Base-by-base conservation (phyloP, 2,113 vertebrate genomes). In the Mirza zaza region DNA sequence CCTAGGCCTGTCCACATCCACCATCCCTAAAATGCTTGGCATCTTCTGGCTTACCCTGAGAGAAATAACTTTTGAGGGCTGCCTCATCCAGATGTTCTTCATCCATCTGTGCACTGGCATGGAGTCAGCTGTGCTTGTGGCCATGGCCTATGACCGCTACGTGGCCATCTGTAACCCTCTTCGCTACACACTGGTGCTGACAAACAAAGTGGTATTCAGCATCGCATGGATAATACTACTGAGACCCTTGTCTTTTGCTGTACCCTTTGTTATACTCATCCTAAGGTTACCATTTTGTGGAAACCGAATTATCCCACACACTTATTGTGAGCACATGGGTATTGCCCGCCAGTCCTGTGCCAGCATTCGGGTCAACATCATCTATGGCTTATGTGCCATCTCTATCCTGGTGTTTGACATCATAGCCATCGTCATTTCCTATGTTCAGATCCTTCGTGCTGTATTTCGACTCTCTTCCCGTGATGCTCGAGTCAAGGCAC, bases 151-250 rank as follows among this genome's bases (percentile, higher is more conserved):
- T 21, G 96, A 97, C 65, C 32, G 14, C 27, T 96, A 84, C 4
- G 81, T 97, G 23, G 96, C 97, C 68, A 97, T 95, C 36, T 97
- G 67, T 36, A 84, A 91, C 8, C 87, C 96, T 75, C 93, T 97
- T 36, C 8, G 5, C 1, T 94, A 96, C 2, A 76, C 57, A 4
- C 2, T 65, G 61, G 86, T 96, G 50, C 65, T 93, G 50, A 97
- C 87, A 18, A 90, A 95, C 48, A 70, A 70, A 32, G 36, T 29
- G 8, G 71, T 97, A 29, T 29, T 70, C 20, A 48, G 55, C 34
- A 88, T 83, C 0, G 48, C 45, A 4, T 2, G 73, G 8, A 15
- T 42, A 0, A 52, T 91, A 10, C 57, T 96, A 4, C 11, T 87
- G 42, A 77, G 84, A 17, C 8, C 55, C 6, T 93, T 93, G 0